Evolutionary conservation across 2,113 vertebrate species (phyloP).

Genomic region (Anolis carolinensis): DNA sequence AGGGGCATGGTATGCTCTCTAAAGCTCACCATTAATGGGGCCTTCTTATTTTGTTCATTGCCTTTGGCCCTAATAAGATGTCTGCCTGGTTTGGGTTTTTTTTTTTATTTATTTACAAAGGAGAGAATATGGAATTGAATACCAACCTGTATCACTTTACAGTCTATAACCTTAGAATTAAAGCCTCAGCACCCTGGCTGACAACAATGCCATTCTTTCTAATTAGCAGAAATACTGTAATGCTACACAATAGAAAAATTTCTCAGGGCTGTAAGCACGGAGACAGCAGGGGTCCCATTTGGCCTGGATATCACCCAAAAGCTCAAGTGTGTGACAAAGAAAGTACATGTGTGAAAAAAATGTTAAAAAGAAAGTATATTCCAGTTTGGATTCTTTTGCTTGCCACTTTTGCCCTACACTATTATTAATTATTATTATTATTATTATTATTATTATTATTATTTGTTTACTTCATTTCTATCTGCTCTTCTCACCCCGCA

Average conservation of each 20-base stretch:
- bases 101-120: background rate
- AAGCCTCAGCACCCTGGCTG: background rate
- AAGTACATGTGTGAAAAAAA: background rate
- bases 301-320: background rate
- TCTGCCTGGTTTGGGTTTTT: background rate
- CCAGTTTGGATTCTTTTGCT: background rate
- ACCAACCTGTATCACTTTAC: background rate
- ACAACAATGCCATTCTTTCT: background rate
- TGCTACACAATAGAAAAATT: background rate
- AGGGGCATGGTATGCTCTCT: too few species aligned
- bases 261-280: background rate
- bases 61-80: background rate
- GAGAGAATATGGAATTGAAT: background rate
- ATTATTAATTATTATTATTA: too few species aligned
- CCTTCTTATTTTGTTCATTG: background rate
- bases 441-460: too few species aligned
- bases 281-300: background rate
- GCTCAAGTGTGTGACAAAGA: background rate
- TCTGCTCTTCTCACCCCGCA: too few species aligned
- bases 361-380: background rate
- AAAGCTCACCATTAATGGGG: too few species aligned
- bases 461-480: too few species aligned
- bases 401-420: background rate
- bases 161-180: background rate
- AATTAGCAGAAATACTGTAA: background rate